Conservation (phyloP, 2,888 invertebrate species). For the Nomada ruficornis region DNA sequence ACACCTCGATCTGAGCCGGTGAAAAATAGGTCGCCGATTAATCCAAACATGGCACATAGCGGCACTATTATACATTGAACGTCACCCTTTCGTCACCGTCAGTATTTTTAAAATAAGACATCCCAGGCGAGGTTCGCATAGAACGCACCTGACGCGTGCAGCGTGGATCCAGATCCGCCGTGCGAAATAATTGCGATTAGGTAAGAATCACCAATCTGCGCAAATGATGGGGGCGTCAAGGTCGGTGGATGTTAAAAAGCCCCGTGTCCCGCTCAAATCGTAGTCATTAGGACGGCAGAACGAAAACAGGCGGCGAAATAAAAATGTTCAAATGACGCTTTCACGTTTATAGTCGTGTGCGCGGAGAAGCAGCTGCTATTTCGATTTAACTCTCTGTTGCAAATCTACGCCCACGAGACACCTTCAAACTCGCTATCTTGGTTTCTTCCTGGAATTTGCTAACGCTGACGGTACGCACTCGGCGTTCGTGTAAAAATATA, state of each 20-base stretch:
- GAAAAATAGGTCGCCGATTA: conserved; percentile 10
- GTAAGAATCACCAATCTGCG: conserved; percentile 55
- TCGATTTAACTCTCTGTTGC: conserved; percentile 38
- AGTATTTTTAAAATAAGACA: conserved; percentile 36
- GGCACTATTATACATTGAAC: neutral
- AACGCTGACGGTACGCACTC: too few relatives aligned
- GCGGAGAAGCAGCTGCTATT: conserved; percentile 41
- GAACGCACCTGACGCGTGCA: conserved; percentile 34
- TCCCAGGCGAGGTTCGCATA: conserved; percentile 33
- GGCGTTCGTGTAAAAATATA: too few relatives aligned
- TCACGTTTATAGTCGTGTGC: conserved; percentile 59
- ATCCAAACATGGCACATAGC: neutral
- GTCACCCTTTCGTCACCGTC: conserved; percentile 1
- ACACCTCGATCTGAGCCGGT: neutral
- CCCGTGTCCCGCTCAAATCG: conserved; percentile 55
- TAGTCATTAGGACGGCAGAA: conserved; percentile 63
- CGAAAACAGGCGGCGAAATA: conserved; percentile 49
- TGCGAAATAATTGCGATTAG: conserved; percentile 62
- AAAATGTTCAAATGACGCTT: conserved; percentile 62
- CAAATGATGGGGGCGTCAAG: conserved; percentile 69
- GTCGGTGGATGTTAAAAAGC: conserved; percentile 64
- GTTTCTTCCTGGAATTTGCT: conserved; percentile 3
- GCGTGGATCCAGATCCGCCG: conserved; percentile 47
- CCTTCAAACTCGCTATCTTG: conserved; percentile 6
- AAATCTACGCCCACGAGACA: conserved; percentile 11